Percentiles rank a stretch among this genome's conserved stretches.
Evolutionary conservation across 2,888 invertebrate genomes (phyloP).

Genomic region (Dioctria linearis): DNA sequence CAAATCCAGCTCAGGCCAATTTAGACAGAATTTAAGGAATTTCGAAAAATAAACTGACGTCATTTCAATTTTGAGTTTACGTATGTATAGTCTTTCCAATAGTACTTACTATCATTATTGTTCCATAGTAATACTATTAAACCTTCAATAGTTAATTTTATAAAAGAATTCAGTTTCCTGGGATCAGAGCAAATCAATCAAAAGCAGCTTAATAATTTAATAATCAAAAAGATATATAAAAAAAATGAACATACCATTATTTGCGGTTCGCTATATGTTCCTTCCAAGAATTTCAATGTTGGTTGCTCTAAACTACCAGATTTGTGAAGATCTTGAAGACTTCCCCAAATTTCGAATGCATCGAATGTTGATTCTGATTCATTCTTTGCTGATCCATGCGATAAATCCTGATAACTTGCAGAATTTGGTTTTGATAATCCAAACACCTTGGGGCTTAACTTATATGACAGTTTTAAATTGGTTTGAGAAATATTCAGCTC

Average conservation of each 20-base stretch:
- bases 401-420: constrained; percentile 69
- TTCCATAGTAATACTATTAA: no score
- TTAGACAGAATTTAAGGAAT: no score
- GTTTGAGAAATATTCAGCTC: neutral
- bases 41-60: no score
- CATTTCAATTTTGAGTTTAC: no score
- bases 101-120: no score
- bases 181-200: no score
- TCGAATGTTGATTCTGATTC: constrained; percentile 63
- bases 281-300: constrained; percentile 65
- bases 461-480: constrained; percentile 67
- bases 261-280: constrained; percentile 79
- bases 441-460: constrained; percentile 79
- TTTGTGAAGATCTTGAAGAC: constrained; percentile 76
- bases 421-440: constrained; percentile 69
- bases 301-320: constrained; percentile 52
- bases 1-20: no score
- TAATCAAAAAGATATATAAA: no score
- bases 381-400: constrained; percentile 62
- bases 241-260: constrained; percentile 71
- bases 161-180: no score
- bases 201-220: no score
- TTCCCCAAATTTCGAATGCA: constrained; percentile 74
- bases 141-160: no score
- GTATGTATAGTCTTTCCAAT: no score